Evolutionary conservation across 2,797 vertebrate species (phyloP).

Genomic region (Xenopus petersii): DNA sequence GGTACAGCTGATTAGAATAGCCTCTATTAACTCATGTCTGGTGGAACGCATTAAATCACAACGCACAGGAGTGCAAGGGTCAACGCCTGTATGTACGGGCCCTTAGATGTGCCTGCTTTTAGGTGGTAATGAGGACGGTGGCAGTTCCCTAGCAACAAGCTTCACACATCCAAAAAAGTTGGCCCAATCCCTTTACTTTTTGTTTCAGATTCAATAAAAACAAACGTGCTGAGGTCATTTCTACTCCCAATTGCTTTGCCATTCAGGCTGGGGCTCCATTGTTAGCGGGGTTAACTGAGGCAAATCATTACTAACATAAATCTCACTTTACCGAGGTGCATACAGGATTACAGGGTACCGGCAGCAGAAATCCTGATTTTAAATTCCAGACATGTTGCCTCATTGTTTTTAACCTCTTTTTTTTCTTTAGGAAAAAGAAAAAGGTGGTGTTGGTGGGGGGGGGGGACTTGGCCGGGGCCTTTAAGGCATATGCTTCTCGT

Average conservation of each 20-base stretch:
- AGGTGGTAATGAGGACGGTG: no score
- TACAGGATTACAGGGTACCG: constrained; percentile 23
- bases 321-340: constrained; percentile 18
- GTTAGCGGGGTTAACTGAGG: constrained; percentile 36
- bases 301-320: constrained; percentile 13
- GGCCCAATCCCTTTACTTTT: constrained; percentile 36
- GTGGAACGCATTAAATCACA: no score
- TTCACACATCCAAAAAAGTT: constrained; percentile 21
- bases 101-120: no score
- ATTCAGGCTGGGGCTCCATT: constrained; percentile 3
- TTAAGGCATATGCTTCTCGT: constrained; percentile 26
- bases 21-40: no score
- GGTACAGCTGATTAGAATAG: no score
- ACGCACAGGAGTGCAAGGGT: no score
- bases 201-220: constrained; percentile 58
- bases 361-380: constrained; percentile 4
- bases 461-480: neutral
- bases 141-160: constrained; percentile 46
- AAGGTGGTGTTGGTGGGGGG: constrained; percentile 1
- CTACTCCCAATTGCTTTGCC: constrained; percentile 12
- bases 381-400: constrained; percentile 33
- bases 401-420: constrained; percentile 24
- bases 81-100: no score
- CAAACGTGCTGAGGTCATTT: constrained; percentile 6
- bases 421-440: constrained; percentile 14